Percentiles rank a stretch among this genome's conserved stretches.
Evolutionary conservation across 2,797 vertebrate genomes (phyloP).

Genomic region (Aselliscus stoliczkanus): DNA sequence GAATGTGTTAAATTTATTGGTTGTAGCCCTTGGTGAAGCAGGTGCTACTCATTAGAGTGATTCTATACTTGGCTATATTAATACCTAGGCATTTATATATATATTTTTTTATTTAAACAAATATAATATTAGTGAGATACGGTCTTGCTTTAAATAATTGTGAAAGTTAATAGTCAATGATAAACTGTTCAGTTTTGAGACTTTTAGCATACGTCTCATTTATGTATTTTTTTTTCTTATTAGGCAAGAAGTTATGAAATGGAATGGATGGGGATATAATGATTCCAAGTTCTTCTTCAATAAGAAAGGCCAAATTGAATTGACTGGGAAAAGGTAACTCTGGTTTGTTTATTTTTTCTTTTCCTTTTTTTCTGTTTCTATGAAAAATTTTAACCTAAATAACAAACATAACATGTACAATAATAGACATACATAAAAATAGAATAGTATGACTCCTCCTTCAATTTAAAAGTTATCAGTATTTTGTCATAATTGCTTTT

Average conservation of each 20-base stretch:
- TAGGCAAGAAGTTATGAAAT: conserved; percentile 98
- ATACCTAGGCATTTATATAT: conserved; percentile 5
- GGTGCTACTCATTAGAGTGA: background rate
- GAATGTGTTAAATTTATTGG: conserved; percentile 8
- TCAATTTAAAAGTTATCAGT: background rate
- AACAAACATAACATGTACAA: background rate
- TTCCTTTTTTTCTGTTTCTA: background rate
- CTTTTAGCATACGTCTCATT: conserved; percentile 36
- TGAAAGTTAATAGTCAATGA: conserved; percentile 1
- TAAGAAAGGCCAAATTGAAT: conserved; percentile 97
- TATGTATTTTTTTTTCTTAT: conserved; percentile 38
- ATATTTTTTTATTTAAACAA: conserved; percentile 40
- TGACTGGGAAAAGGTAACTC: conserved; percentile 94
- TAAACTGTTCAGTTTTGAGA: background rate
- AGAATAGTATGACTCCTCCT: background rate
- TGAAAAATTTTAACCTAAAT: background rate
- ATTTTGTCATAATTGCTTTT: conserved; percentile 34
- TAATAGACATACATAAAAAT: background rate
- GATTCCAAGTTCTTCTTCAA: conserved; percentile 96
- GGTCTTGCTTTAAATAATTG: conserved; percentile 1
- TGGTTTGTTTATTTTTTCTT: conserved; percentile 26
- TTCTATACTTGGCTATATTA: conserved; percentile 35
- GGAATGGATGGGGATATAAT: conserved; percentile 99
- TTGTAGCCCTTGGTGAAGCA: background rate
- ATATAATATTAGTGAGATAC: background rate